Evolutionary conservation across 2,797 vertebrate genomes (phyloP).

Genomic region (Sardinella longiceps): DNA sequence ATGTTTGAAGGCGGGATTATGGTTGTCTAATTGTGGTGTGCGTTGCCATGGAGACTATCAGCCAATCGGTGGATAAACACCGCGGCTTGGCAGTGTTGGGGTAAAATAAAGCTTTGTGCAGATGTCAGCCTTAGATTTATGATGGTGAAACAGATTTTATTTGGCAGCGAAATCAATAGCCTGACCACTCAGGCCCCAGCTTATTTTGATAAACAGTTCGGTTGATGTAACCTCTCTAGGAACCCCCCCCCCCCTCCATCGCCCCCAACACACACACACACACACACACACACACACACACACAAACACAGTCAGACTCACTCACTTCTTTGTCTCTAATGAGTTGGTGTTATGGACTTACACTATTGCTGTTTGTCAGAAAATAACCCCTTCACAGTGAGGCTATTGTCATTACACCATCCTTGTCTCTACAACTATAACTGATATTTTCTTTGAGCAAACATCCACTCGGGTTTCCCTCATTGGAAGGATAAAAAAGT

Average conservation of each 20-base stretch:
- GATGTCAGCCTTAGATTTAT: constrained; percentile 94
- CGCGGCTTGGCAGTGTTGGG: constrained; percentile 89
- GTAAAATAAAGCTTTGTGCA: constrained; percentile 87
- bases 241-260: constrained; percentile 44
- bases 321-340: constrained; percentile 5
- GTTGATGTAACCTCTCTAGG: constrained; percentile 81
- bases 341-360: not conserved
- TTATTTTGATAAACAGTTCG: constrained; percentile 86
- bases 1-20: constrained; percentile 91
- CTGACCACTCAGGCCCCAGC: constrained; percentile 81
- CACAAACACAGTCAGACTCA: not conserved
- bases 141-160: constrained; percentile 89
- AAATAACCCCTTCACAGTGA: constrained; percentile 1
- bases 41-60: constrained; percentile 95
- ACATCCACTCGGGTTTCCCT: not conserved
- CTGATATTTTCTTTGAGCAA: not conserved
- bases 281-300: constrained; percentile 17
- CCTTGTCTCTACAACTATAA: not conserved
- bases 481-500: not conserved
- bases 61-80: constrained; percentile 88
- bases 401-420: not conserved
- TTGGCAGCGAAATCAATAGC: constrained; percentile 88
- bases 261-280: not conserved
- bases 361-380: not conserved
- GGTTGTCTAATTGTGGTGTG: constrained; percentile 93